Conservation (phyloP, 1,140 invertebrate species). For the Atopsyche davidsoni region DNA sequence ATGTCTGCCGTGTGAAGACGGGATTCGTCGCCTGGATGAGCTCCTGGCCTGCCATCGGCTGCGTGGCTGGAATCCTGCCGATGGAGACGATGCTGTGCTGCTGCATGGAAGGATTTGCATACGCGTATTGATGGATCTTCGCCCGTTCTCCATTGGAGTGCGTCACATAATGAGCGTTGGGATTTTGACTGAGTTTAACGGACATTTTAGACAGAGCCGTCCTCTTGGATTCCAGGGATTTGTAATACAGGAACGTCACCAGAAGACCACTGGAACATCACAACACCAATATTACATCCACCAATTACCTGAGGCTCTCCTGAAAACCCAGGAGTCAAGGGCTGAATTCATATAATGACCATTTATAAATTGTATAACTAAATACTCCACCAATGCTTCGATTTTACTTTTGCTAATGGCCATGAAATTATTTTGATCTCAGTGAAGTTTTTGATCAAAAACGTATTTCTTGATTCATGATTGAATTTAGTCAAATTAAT, state of each 20-base stretch:
- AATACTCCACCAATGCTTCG: no score
- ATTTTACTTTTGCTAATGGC: no score
- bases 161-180: conserved; percentile 31
- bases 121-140: conserved; percentile 24
- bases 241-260: conserved; percentile 67
- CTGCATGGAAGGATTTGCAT: conserved; percentile 9
- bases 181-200: conserved; percentile 34
- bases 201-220: conserved; percentile 34
- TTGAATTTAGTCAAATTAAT: no score
- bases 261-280: conserved; percentile 62
- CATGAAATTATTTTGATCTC: no score
- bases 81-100: neutral
- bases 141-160: conserved; percentile 5
- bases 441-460: no score
- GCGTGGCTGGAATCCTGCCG: conserved; percentile 1
- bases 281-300: conserved; percentile 4
- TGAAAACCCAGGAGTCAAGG: no score
- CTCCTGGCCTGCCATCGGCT: conserved; percentile 3
- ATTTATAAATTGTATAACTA: no score
- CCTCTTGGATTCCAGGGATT: conserved; percentile 47
- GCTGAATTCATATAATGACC: no score
- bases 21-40: conserved; percentile 15
- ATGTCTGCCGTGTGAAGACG: conserved; percentile 19
- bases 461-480: no score
- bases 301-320: no score